Base-by-base conservation (phyloP, 2,797 vertebrate species). In the Labeo calbasu region DNA sequence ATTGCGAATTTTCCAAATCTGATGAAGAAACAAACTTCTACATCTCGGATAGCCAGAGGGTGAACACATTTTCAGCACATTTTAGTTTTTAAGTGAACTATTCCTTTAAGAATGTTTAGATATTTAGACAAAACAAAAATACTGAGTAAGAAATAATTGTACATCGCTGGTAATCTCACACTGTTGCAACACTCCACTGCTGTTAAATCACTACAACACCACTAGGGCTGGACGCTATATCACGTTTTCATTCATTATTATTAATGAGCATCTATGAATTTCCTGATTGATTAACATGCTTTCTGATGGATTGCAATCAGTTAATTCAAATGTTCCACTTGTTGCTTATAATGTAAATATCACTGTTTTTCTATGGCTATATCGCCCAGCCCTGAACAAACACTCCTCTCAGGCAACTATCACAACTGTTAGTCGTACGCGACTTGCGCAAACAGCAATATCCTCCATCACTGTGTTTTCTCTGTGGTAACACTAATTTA, bases 401-500 rank as follows among this genome's bases (percentile, higher is more conserved):
- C 13, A 40, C 61, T 43, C 17, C 13, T 9, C 66, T 71, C 79
- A 32, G 68, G 68, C 79, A 19, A 8, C 40, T 36, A 55, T 57
- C 36, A 19, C 48, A 53, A 4, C 48, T 0, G 50, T 55, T 13
- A 17, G 32, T 36, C 32, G 32, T 36, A 36, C 32, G 32, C 32
- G 32, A 36, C 32, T 36, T 36, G 32, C 32, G 32, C 32, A 43
- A n/a, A 19, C 23, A 71, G 79, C 51, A 61, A 32, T 71, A 71
- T 72, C 55, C 21, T n/a, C 36, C 63, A 0, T 79, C 61, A 40
- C 77, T 66, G 77, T 40, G 63, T 61, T 61, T 36, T 59, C 79
- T 61, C 79, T 81, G 84, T 77, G 72, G 72, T 81, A 70, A 68
- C 53, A 46, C 48, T 81, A 28, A 69, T 46, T 69, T 59, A 85